Percentiles rank a stretch among this genome's conserved stretches.
phyloP scores from a whole-genome alignment of 2,888 invertebrate species.

The Liopterus haemorrhoidalis region DNA sequence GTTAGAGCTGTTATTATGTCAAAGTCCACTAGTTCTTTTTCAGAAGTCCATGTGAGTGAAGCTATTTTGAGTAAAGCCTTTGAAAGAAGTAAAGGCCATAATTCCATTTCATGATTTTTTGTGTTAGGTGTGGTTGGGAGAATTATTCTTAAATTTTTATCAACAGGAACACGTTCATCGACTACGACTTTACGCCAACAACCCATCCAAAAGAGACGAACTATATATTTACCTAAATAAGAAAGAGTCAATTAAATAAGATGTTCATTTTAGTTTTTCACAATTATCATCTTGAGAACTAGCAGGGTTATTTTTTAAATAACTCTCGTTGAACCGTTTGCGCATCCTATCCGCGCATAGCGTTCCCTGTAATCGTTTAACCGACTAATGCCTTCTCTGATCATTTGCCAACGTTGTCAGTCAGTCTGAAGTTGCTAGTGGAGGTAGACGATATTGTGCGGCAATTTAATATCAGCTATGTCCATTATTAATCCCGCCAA shows the following conservation, averaged over 20 bases:
- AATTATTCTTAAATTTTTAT: slow-evolving; percentile 39
- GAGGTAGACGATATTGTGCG: no score
- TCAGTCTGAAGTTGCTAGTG: no score
- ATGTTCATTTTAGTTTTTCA: no score
- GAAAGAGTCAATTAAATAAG: neutral
- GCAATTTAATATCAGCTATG: no score
- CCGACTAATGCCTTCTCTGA: no score
- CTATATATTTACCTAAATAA: slow-evolving; percentile 46
- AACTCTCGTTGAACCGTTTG: no score
- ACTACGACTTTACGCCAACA: slow-evolving; percentile 47
- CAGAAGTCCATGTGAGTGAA: slow-evolving; percentile 40
- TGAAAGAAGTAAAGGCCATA: slow-evolving; percentile 48
- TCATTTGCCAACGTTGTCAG: no score
- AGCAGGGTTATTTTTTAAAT: no score
- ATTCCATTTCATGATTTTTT: slow-evolving; percentile 36
- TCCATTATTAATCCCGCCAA: no score
- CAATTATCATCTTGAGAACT: no score
- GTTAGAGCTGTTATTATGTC: slow-evolving; percentile 46
- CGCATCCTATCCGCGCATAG: no score
- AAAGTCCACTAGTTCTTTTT: slow-evolving; percentile 43
- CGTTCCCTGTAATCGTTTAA: no score
- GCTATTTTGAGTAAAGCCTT: slow-evolving; percentile 48
- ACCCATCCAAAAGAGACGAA: slow-evolving; percentile 48
- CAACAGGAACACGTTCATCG: slow-evolving; percentile 47
- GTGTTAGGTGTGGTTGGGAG: slow-evolving; percentile 40